Percentiles rank a stretch among this genome's conserved stretches.
These are phyloP conservation scores for Euwallacea similis DNA, from an alignment of 1,140 invertebrate species.

Conservation along the genomic window DNA sequence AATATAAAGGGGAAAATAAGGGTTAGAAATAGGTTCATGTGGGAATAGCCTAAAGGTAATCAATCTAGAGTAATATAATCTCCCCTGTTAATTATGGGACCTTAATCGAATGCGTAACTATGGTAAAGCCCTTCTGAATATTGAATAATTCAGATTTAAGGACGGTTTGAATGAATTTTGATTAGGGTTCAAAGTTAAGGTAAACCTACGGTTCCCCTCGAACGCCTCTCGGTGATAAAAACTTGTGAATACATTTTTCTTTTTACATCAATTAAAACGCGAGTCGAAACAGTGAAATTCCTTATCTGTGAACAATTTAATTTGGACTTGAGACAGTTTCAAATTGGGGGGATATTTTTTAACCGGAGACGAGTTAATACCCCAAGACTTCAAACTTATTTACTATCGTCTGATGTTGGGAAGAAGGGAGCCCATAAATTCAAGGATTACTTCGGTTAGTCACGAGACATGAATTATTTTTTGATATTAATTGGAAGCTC, in stretches of 20 bases:
- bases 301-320: conserved; percentile 5
- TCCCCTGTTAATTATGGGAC: conserved; percentile 26
- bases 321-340: background rate
- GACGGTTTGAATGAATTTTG: conserved; percentile 23
- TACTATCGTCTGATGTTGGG: conserved; percentile 7
- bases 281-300: background rate
- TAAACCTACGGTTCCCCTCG: background rate
- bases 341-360: conserved; percentile 13
- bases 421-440: conserved; percentile 11
- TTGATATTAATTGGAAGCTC: conserved; percentile 16
- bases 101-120: conserved; percentile 27
- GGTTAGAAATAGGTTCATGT: background rate
- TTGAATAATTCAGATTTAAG: conserved; percentile 33
- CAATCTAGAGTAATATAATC: conserved; percentile 28
- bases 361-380: conserved; percentile 12
- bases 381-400: conserved; percentile 9
- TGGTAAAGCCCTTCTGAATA: conserved; percentile 26
- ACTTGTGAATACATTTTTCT: background rate
- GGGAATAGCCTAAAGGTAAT: conserved; percentile 15
- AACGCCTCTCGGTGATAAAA: background rate
- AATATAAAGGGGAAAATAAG: conserved; percentile 7
- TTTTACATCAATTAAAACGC: background rate
- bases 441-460: conserved; percentile 11
- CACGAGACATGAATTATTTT: conserved; percentile 18
- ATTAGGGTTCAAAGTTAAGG: conserved; percentile 6